Percentiles rank a stretch among this genome's conserved stretches.
Conservation (phyloP, 1,140 invertebrate genomes). For the Notospermus geniculatus region DNA sequence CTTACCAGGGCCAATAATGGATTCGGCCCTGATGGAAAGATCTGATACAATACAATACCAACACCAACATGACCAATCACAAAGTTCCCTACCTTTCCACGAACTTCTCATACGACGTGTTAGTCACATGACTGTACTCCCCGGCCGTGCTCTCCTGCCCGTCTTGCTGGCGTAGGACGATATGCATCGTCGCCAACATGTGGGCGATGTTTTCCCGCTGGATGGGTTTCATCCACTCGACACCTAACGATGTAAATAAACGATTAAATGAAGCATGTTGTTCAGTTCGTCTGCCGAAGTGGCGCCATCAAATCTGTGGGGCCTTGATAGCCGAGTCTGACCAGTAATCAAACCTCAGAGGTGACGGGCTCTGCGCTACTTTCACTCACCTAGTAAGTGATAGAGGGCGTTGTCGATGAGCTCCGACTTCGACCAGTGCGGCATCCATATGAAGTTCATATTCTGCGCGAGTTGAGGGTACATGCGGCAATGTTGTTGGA, state of each 20-base stretch:
- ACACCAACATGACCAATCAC: no score
- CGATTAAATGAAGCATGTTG: no score
- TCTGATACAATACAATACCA: no score
- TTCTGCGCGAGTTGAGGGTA: constrained; percentile 51
- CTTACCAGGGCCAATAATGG: no score
- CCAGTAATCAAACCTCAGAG: no score
- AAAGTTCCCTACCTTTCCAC: constrained; percentile 46
- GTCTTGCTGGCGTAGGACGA: constrained; percentile 50
- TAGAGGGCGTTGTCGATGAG: constrained; percentile 50
- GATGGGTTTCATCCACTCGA: constrained; percentile 45
- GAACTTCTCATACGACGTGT: constrained; percentile 54
- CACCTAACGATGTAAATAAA: no score
- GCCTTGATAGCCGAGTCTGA: no score
- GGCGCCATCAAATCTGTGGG: no score
- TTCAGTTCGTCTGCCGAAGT: no score
- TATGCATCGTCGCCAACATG: constrained; percentile 56
- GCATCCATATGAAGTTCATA: constrained; percentile 54
- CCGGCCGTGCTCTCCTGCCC: constrained; percentile 45
- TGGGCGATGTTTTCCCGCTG: constrained; percentile 53
- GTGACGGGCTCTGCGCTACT: no score
- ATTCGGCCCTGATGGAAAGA: no score
- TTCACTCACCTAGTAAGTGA: no score
- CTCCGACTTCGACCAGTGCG: constrained; percentile 50
- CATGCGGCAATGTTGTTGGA: constrained; percentile 48
- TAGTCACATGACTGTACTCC: constrained; percentile 51